These are phyloP conservation scores for Helicolenus hilgendorfi DNA, from an alignment of 2,797 vertebrate species.

Conservation along the genomic window DNA sequence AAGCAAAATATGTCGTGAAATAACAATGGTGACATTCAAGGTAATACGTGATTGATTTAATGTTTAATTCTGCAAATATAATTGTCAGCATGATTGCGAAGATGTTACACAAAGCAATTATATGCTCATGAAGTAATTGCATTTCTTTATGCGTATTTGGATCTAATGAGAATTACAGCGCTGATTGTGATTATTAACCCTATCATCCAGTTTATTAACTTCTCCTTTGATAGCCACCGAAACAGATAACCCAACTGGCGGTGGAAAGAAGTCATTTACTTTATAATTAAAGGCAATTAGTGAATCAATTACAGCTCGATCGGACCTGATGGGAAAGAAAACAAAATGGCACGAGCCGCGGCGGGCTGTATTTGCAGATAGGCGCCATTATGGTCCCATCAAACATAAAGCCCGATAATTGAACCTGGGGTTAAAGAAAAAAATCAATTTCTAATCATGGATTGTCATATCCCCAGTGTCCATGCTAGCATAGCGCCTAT, in stretches of 20 bases:
- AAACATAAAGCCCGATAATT: conserved; percentile 83
- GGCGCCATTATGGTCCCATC: conserved; percentile 78
- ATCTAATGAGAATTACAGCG: conserved; percentile 73
- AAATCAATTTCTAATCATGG: conserved; percentile 90
- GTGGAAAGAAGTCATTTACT: conserved; percentile 77
- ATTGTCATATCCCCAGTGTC: conserved; percentile 78
- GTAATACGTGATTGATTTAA: conserved; percentile 32
- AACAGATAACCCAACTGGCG: conserved; percentile 74
- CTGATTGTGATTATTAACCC: conserved; percentile 81
- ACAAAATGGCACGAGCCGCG: conserved; percentile 61
- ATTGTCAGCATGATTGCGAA: conserved; percentile 66
- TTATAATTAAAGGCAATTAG: conserved; percentile 89
- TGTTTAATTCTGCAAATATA: conserved; percentile 32
- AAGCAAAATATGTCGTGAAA: conserved; percentile 6
- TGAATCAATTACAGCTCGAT: conserved; percentile 85
- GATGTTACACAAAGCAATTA: conserved; percentile 65
- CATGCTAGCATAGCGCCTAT: conserved; percentile 46
- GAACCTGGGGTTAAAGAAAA: conserved; percentile 76
- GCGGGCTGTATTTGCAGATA: conserved; percentile 71
- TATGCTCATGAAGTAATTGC: conserved; percentile 57
- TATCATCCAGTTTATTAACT: conserved; percentile 78
- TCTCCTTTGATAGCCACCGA: conserved; percentile 73
- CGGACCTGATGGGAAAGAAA: conserved; percentile 83
- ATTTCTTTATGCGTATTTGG: conserved; percentile 67
- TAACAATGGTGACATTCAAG: conserved; percentile 18